Percentiles rank a stretch among this genome's conserved stretches.
Evolutionary conservation across 2,888 invertebrate species (phyloP).

Genomic region (Eilema caniola): DNA sequence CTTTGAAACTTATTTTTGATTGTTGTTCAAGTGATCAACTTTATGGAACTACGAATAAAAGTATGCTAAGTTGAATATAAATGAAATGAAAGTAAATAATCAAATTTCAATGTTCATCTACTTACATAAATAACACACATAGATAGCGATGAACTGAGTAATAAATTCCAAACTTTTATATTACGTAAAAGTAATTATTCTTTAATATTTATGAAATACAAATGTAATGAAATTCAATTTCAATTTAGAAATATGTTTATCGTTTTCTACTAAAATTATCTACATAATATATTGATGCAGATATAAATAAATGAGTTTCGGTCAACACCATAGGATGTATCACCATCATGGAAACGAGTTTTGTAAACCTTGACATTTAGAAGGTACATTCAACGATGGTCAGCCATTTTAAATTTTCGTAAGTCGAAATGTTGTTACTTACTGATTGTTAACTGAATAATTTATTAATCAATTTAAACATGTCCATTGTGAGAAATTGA

Average conservation of each 20-base stretch:
- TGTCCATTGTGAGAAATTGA: background rate
- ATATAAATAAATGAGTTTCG: slow-evolving; percentile 49
- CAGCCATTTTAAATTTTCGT: slow-evolving; percentile 33
- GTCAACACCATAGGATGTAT: slow-evolving; percentile 53
- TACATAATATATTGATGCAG: slow-evolving; percentile 39
- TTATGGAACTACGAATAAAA: background rate
- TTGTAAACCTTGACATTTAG: slow-evolving; percentile 66
- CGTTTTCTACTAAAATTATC: slow-evolving; percentile 10
- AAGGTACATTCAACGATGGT: slow-evolving; percentile 50
- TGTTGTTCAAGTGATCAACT: background rate
- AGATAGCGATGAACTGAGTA: background rate
- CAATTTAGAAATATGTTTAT: slow-evolving; percentile 34
- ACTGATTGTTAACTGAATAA: slow-evolving; percentile 15
- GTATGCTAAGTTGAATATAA: background rate
- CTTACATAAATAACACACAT: slow-evolving; percentile 4
- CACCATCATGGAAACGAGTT: slow-evolving; percentile 56
- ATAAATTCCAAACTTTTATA: slow-evolving; percentile 11
- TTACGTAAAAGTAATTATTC: slow-evolving; percentile 16
- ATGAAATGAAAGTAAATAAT: background rate
- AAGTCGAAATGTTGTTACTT: slow-evolving; percentile 28
- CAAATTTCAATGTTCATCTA: slow-evolving; percentile 4
- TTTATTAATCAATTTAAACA: slow-evolving; percentile 6
- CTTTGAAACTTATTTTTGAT: background rate
- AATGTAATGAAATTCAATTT: slow-evolving; percentile 20
- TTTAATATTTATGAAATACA: slow-evolving; percentile 8